phyloP scores from a whole-genome alignment of 1,140 invertebrate genomes.

The Cotesia vestalis region DNA sequence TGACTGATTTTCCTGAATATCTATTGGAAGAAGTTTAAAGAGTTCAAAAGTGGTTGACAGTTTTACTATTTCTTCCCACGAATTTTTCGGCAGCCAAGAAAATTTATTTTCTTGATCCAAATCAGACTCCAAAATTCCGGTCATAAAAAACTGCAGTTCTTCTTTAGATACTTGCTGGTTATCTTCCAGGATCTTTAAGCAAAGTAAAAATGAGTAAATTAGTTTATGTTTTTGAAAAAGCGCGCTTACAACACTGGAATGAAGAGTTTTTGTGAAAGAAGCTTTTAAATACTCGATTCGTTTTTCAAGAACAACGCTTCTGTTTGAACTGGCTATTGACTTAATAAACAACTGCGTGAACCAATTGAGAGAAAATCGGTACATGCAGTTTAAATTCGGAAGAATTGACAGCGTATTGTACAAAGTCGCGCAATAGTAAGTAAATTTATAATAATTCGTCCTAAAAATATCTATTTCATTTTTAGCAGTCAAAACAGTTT shows the following conservation, averaged over 20 bases:
- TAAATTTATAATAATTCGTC: conserved; percentile 71
- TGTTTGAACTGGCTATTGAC: conserved; percentile 73
- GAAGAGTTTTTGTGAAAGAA: conserved; percentile 73
- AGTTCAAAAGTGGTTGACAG: neutral
- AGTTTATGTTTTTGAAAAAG: conserved; percentile 79
- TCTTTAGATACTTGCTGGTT: conserved; percentile 67
- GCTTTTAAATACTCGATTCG: conserved; percentile 69
- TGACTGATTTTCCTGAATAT: conserved; percentile 52
- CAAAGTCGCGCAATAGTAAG: conserved; percentile 71
- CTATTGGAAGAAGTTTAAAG: conserved; percentile 5
- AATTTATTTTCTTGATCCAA: neutral
- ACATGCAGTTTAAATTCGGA: conserved; percentile 78
- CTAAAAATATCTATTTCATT: conserved; percentile 68
- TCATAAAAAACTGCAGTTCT: conserved; percentile 71
- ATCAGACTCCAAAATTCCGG: conserved; percentile 52
- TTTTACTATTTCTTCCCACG: conserved; percentile 4
- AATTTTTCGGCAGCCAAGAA: conserved; percentile 59
- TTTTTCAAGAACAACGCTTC: conserved; percentile 66
- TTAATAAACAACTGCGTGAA: conserved; percentile 73
- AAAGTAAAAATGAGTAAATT: conserved; percentile 75
- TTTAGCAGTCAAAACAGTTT: conserved; percentile 59
- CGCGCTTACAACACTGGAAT: conserved; percentile 73
- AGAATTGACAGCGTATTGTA: conserved; percentile 75
- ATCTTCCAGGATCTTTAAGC: conserved; percentile 62
- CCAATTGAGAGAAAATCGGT: conserved; percentile 74